phyloP scores from a whole-genome alignment of 2,888 invertebrate species.

The Himalopsyche japonica region DNA sequence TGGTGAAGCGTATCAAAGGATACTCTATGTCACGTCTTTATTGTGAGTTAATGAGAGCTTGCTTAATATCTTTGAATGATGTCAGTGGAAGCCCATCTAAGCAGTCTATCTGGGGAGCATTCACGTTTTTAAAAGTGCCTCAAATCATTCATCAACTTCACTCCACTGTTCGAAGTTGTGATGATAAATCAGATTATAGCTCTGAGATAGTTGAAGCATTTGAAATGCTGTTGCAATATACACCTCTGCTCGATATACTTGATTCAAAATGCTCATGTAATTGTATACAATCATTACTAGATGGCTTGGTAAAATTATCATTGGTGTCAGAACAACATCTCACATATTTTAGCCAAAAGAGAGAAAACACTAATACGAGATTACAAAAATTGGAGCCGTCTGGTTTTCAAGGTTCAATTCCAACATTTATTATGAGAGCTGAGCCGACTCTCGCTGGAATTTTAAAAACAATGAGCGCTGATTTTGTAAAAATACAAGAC shows the following conservation, averaged over 20 bases:
- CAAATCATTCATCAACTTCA: constrained; percentile 75
- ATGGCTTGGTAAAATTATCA: constrained; percentile 79
- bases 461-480: constrained; percentile 86
- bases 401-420: constrained; percentile 72
- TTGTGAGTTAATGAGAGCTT: constrained; percentile 87
- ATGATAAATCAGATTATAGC: constrained; percentile 68
- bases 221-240: constrained; percentile 81
- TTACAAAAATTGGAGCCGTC: constrained; percentile 71
- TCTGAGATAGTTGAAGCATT: constrained; percentile 81
- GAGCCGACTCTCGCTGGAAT: constrained; percentile 89
- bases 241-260: constrained; percentile 83
- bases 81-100: constrained; percentile 76
- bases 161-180: constrained; percentile 59
- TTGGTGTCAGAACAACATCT: constrained; percentile 79
- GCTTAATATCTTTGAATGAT: constrained; percentile 87
- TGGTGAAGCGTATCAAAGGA: constrained; percentile 84
- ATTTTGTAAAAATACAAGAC: constrained; percentile 87
- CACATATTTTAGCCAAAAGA: constrained; percentile 65
- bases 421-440: constrained; percentile 79
- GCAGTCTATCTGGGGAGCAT: constrained; percentile 92
- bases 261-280: constrained; percentile 90
- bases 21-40: constrained; percentile 80
- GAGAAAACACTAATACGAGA: constrained; percentile 66
- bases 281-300: constrained; percentile 79
- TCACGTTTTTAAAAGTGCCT: constrained; percentile 89